Base-by-base conservation (phyloP, 2,113 vertebrate species). In the Sceloporus tristichus region DNA sequence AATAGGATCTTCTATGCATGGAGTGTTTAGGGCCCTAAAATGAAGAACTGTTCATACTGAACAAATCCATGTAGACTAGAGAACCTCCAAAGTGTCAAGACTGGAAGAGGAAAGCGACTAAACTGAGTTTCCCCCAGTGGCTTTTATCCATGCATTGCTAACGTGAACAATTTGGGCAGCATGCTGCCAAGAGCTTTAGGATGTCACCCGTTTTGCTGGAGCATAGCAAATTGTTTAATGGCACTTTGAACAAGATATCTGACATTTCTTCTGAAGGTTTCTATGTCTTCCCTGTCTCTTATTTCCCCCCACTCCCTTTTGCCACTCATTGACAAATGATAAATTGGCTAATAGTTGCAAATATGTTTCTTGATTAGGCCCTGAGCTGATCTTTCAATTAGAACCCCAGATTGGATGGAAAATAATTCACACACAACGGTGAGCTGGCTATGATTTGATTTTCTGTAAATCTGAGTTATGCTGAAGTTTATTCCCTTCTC, bases 401-500 rank as follows among this genome's bases (percentile, higher is more conserved):
- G 59, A 48, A 77, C 59, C 42, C 48, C 84, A 66, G 84, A 85
- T 34, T 66, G 74, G 84, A 21, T 78, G 59, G 59, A 48, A 85
- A 78, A 77, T 77, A 77, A 66, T 77, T 66, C 38, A 79, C 76
- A 70, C 42, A 23, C 53, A 40, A 54, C 62, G 21, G 13, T 53
- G 42, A 70, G 76, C 65, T 79, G 75, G 62, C 40, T 70, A 79
- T 79, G 62, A 86, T 86, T 86, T 79, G 16, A 78, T 85, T 85
- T 62, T 70, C 75, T 19, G 79, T 79, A 79, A 29, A 86, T 86
- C 54, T 79, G 19, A 77, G 34, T 86, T 79, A 79, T 29, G 53
- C 5, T 79, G 85, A 86, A 86, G 68, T 54, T 34, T 86, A 78
- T 86, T 86, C 85, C 85, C 85, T 79, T 86, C 62, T 54, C 75